These are phyloP conservation scores for Liposcelis brunnea DNA, from an alignment of 2,888 invertebrate species.

Conservation along the genomic window DNA sequence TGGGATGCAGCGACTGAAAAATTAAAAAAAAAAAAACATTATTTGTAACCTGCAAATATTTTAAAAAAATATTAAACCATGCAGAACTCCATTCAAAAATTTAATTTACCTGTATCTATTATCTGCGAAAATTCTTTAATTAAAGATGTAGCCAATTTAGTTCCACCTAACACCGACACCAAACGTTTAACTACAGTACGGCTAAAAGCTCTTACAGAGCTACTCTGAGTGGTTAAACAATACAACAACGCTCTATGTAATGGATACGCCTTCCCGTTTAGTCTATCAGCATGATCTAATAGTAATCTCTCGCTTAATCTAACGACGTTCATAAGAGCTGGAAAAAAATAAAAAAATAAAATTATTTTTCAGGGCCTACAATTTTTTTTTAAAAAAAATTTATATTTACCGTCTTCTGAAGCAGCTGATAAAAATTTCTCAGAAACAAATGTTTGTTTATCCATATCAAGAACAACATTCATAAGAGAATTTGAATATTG, in stretches of 20 bases:
- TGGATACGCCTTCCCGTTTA: slow-evolving; percentile 46
- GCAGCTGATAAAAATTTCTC: slow-evolving; percentile 62
- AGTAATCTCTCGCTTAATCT: slow-evolving; percentile 54
- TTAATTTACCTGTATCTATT: slow-evolving; percentile 22
- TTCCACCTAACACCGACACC: slow-evolving; percentile 39
- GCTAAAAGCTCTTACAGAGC: slow-evolving; percentile 43
- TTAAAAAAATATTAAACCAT: slow-evolving; percentile 14
- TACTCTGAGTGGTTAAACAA: slow-evolving; percentile 45
- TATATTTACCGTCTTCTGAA: slow-evolving; percentile 40
- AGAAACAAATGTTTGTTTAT: slow-evolving; percentile 63
- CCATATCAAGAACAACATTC: slow-evolving; percentile 51
- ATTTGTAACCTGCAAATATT: slow-evolving; percentile 28
- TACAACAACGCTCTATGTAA: slow-evolving; percentile 53
- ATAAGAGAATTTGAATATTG: slow-evolving; percentile 41
- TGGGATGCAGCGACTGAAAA: neutral
- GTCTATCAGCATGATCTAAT: slow-evolving; percentile 45
- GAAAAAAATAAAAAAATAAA: slow-evolving; percentile 16
- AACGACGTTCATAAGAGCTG: slow-evolving; percentile 50
- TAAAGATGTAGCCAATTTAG: slow-evolving; percentile 42
- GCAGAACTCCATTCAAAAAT: neutral
- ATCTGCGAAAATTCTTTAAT: slow-evolving; percentile 42
- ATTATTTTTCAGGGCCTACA: slow-evolving; percentile 7
- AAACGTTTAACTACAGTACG: slow-evolving; percentile 41
- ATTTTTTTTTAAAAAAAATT: slow-evolving; percentile 2
- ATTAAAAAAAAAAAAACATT: slow-evolving; percentile 4